Conservation (phyloP, 2,888 invertebrate genomes). For the Drosophila conformis region DNA sequence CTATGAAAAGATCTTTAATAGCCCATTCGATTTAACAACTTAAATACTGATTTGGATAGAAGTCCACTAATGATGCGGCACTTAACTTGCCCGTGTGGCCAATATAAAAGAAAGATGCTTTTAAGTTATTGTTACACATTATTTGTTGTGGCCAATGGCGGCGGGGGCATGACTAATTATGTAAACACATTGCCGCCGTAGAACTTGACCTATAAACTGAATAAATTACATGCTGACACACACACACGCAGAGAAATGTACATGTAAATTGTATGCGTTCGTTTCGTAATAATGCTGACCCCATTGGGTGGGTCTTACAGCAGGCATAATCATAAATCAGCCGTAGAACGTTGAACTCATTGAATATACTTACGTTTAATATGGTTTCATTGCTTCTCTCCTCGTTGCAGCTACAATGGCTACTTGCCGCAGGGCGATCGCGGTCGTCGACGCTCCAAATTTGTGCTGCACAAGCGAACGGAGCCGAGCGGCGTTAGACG, state of each 20-base stretch:
- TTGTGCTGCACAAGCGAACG: slow-evolving; percentile 93
- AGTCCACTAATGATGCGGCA: slow-evolving; percentile 42
- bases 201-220: slow-evolving; percentile 73
- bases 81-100: slow-evolving; percentile 45
- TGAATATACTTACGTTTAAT: slow-evolving; percentile 7
- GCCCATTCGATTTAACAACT: slow-evolving; percentile 36
- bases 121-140: slow-evolving; percentile 58
- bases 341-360: slow-evolving; percentile 16
- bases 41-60: slow-evolving; percentile 13
- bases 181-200: slow-evolving; percentile 53
- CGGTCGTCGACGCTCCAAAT: slow-evolving; percentile 97
- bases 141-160: slow-evolving; percentile 18
- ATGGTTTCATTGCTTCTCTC: slow-evolving; percentile 4
- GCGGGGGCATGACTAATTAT: slow-evolving; percentile 46
- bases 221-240: slow-evolving; percentile 30
- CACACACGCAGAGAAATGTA: background rate
- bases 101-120: slow-evolving; percentile 28
- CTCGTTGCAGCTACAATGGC: slow-evolving; percentile 93
- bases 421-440: slow-evolving; percentile 96
- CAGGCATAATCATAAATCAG: slow-evolving; percentile 51
- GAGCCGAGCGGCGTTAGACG: slow-evolving; percentile 96
- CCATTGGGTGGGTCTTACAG: slow-evolving; percentile 15
- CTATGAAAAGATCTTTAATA: slow-evolving; percentile 30
- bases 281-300: slow-evolving; percentile 43
- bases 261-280: slow-evolving; percentile 9